A percentile compares a stretch with the other conserved stretches of the same genome.
phyloP scores from a whole-genome alignment of 2,888 invertebrate species.

The Anthophora plumipes region DNA sequence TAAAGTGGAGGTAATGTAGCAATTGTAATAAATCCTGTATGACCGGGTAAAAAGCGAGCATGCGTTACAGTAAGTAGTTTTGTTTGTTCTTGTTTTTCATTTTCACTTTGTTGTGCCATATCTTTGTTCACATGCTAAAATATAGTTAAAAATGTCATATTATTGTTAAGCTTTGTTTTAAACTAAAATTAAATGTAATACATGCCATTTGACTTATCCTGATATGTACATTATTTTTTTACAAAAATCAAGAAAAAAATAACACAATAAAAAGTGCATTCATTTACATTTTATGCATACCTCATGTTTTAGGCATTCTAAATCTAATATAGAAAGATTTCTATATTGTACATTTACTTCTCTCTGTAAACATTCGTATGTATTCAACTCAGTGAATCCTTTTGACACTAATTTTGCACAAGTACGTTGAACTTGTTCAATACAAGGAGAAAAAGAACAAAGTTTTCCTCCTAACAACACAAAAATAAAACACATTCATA shows the following conservation, averaged over 20 bases:
- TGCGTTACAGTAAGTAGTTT: conserved; percentile 89
- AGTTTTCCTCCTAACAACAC: conserved; percentile 92
- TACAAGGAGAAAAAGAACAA: conserved; percentile 99
- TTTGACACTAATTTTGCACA: conserved; percentile 89
- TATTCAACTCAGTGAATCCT: conserved; percentile 94
- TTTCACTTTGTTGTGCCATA: conserved; percentile 68
- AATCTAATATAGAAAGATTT: conserved; percentile 88
- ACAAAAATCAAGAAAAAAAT: conserved; percentile 24
- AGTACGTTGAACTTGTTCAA: conserved; percentile 98
- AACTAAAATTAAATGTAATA: not conserved
- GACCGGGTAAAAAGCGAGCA: conserved; percentile 92
- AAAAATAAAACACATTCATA: conserved; percentile 13
- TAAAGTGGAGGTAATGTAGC: conserved; percentile 92
- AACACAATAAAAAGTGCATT: conserved; percentile 9
- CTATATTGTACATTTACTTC: conserved; percentile 90
- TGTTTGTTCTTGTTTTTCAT: conserved; percentile 80
- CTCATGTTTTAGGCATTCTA: conserved; percentile 89
- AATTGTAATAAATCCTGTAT: conserved; percentile 98
- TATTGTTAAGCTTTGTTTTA: conserved; percentile 16
- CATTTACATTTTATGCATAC: conserved; percentile 82
- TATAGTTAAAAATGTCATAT: conserved; percentile 10
- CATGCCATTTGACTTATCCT: conserved; percentile 12
- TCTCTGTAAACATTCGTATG: conserved; percentile 94
- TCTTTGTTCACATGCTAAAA: conserved; percentile 74
- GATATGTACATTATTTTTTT: conserved; percentile 30